Evolutionary conservation across 2,797 vertebrate genomes (phyloP).

Genomic region (Paratrypauchen microcephalus): DNA sequence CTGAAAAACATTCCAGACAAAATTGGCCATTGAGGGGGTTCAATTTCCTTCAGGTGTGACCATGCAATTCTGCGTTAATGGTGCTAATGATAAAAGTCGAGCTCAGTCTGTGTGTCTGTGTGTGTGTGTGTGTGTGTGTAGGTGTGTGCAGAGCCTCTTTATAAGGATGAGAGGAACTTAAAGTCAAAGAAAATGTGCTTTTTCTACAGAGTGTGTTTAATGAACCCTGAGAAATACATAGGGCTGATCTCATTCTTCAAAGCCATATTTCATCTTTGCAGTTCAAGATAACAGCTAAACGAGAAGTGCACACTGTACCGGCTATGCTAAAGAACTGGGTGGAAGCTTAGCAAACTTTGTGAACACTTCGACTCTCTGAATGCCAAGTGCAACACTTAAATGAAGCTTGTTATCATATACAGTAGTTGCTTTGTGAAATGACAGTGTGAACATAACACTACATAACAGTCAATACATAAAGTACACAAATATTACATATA

Average conservation of each 20-base stretch:
- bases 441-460: no score
- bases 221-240: conserved; percentile 53
- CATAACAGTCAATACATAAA: no score
- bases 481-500: no score
- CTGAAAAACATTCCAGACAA: no score
- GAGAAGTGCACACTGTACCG: conserved; percentile 19
- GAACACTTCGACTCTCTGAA: not conserved
- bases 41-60: conserved; percentile 55
- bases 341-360: not conserved
- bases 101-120: conserved; percentile 46
- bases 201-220: conserved; percentile 65
- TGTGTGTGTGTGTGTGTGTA: no score
- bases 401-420: not conserved
- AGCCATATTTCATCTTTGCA: conserved; percentile 45
- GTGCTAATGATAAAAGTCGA: conserved; percentile 60
- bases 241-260: conserved; percentile 58
- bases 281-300: conserved; percentile 33
- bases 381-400: not conserved
- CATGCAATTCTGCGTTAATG: conserved; percentile 25
- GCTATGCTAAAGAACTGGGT: not conserved
- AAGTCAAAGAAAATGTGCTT: conserved; percentile 66
- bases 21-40: conserved; percentile 1
- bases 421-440: not conserved
- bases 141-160: conserved; percentile 54
- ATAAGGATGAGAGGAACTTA: conserved; percentile 63